Evolutionary conservation across 2,113 vertebrate species (phyloP).

Genomic region (Sisor rabdophorus): DNA sequence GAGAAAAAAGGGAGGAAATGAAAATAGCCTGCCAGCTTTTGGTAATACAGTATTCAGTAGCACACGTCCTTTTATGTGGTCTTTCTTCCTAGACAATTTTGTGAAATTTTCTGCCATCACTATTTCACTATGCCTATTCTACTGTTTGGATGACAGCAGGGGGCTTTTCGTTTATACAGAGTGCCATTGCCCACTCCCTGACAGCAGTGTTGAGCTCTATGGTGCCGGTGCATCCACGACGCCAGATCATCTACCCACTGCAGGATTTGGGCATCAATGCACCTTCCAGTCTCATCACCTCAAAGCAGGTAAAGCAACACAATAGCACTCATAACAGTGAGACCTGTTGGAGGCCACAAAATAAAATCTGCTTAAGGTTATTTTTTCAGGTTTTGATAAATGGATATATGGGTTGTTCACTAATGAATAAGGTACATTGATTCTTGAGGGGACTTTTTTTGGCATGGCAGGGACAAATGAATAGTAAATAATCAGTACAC

Average conservation of each 20-base stretch:
- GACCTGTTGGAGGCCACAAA: background rate
- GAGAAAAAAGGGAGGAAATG: constrained; percentile 21
- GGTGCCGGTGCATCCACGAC: constrained; percentile 87
- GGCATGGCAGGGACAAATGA: too few species aligned
- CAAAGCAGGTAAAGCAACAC: constrained; percentile 67
- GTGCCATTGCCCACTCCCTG: constrained; percentile 77
- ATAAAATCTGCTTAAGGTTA: background rate
- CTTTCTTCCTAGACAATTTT: background rate
- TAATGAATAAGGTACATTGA: too few species aligned
- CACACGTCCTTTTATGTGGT: background rate
- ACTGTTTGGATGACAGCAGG: background rate
- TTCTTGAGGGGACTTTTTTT: too few species aligned
- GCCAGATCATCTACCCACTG: constrained; percentile 93
- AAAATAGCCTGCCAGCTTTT: background rate
- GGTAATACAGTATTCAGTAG: background rate
- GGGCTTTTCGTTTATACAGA: constrained; percentile 63
- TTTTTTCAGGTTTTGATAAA: background rate
- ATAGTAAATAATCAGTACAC: too few species aligned
- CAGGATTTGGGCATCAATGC: constrained; percentile 85
- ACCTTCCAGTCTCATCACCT: constrained; percentile 80
- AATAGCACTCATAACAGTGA: background rate
- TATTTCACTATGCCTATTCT: background rate
- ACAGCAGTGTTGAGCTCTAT: constrained; percentile 80
- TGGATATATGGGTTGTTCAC: background rate
- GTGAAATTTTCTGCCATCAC: constrained; percentile 8